phyloP scores from a whole-genome alignment of 1,140 invertebrate genomes.

The Oryctes rhinoceros region DNA sequence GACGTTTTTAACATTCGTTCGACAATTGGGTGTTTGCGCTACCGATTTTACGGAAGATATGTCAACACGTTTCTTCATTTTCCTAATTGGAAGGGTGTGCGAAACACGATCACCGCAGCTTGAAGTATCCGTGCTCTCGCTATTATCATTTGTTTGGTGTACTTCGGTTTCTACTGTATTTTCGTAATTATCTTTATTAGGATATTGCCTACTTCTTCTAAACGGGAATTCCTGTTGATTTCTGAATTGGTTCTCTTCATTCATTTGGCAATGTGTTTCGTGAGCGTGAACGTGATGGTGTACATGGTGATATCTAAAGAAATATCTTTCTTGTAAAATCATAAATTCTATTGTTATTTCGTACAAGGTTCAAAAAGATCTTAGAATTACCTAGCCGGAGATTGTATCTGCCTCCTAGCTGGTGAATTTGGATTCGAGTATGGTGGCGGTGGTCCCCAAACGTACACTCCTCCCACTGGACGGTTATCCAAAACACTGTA shows the following conservation, averaged over 20 bases:
- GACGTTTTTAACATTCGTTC: conserved; percentile 63
- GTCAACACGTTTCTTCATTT: conserved; percentile 65
- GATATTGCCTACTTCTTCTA: conserved; percentile 51
- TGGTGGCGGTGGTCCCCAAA: conserved; percentile 79
- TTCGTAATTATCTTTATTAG: conserved; percentile 60
- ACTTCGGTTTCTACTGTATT: conserved; percentile 59
- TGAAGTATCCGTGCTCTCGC: conserved; percentile 60
- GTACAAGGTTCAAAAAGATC: background rate
- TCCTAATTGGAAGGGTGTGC: conserved; percentile 64
- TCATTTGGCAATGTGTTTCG: conserved; percentile 60
- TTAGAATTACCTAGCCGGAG: conserved; percentile 52
- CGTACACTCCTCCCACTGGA: conserved; percentile 60
- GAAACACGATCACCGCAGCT: conserved; percentile 61
- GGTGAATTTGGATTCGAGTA: conserved; percentile 78
- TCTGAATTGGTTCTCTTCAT: conserved; percentile 53
- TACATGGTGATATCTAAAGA: conserved; percentile 55
- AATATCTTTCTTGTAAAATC: background rate
- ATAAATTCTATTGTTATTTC: background rate
- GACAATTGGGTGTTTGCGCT: conserved; percentile 55
- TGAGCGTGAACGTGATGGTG: conserved; percentile 58
- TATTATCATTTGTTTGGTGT: conserved; percentile 59
- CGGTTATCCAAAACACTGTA: conserved; percentile 66
- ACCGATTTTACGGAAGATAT: conserved; percentile 61
- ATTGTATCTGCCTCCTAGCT: conserved; percentile 60
- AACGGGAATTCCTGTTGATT: conserved; percentile 49